Evolutionary conservation across 2,888 invertebrate genomes (phyloP).

Genomic region (Calameuta filiformis): DNA sequence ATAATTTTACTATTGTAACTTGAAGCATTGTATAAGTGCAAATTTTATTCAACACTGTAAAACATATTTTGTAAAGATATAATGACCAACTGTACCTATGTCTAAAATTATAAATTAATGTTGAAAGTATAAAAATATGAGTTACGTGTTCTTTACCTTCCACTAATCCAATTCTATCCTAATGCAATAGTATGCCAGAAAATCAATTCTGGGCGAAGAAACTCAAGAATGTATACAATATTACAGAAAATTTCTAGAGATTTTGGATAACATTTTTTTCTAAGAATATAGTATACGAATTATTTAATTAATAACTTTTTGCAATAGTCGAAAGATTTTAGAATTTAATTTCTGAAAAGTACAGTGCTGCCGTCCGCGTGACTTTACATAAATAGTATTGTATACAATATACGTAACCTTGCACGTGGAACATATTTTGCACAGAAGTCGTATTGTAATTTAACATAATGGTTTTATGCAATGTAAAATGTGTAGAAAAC

Average conservation of each 20-base stretch:
- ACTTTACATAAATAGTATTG: conserved; percentile 1
- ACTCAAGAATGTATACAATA: background rate
- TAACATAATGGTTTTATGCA: conserved; percentile 55
- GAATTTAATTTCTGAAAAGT: background rate
- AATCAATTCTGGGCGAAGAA: background rate
- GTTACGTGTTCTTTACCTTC: background rate
- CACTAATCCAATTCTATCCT: background rate
- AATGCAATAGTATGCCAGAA: background rate
- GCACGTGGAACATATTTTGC: background rate
- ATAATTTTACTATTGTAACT: conserved; percentile 19
- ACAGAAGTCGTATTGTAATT: background rate
- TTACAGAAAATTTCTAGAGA: background rate
- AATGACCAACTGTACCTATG: conserved; percentile 29
- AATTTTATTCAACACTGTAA: conserved; percentile 4
- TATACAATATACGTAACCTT: background rate
- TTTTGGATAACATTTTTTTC: background rate
- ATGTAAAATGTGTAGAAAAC: conserved; percentile 53
- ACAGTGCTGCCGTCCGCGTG: conserved; percentile 17
- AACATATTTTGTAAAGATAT: conserved; percentile 42
- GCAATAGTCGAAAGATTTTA: background rate
- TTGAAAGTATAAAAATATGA: conserved; percentile 16
- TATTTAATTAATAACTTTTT: background rate
- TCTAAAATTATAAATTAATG: conserved; percentile 35
- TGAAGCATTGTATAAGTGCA: conserved; percentile 6
- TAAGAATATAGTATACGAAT: background rate